Evolutionary conservation across 2,888 invertebrate genomes (phyloP).

Genomic region (Ctena decussata): DNA sequence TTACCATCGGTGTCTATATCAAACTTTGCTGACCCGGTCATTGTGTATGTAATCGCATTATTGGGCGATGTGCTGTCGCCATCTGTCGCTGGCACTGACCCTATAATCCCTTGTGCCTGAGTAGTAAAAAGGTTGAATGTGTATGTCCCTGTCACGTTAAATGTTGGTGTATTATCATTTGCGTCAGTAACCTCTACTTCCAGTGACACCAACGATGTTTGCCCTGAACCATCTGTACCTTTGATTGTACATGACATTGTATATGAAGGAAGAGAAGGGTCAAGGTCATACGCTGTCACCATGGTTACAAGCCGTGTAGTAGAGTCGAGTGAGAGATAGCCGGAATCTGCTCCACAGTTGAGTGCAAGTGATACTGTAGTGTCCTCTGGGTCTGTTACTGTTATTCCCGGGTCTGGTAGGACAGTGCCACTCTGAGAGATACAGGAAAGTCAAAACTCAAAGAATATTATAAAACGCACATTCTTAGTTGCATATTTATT

Average conservation of each 20-base stretch:
- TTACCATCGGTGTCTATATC: slow-evolving; percentile 38
- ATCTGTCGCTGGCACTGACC: slow-evolving; percentile 42
- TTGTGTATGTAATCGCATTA: slow-evolving; percentile 42
- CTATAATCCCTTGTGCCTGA: slow-evolving; percentile 15
- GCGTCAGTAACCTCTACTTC: slow-evolving; percentile 45
- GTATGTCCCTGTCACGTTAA: slow-evolving; percentile 6
- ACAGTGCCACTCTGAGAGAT: slow-evolving; percentile 48
- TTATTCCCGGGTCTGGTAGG: slow-evolving; percentile 36
- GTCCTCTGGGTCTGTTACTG: slow-evolving; percentile 42
- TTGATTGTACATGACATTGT: slow-evolving; percentile 46
- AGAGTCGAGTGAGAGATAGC: slow-evolving; percentile 36
- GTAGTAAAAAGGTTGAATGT: neutral
- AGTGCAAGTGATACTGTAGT: slow-evolving; percentile 34
- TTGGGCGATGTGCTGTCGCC: slow-evolving; percentile 51
- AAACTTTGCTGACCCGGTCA: slow-evolving; percentile 46
- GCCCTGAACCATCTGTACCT: slow-evolving; percentile 51
- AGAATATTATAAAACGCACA: too few relatives aligned
- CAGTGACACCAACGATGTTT: slow-evolving; percentile 28
- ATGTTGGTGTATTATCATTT: slow-evolving; percentile 41
- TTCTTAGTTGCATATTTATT: too few relatives aligned
- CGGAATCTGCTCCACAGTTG: slow-evolving; percentile 27
- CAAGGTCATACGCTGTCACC: slow-evolving; percentile 37
- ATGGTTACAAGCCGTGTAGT: slow-evolving; percentile 50
- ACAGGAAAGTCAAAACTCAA: too few relatives aligned
- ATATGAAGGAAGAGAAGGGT: slow-evolving; percentile 21